Evolutionary conservation across 2,113 vertebrate species (phyloP).

Genomic region (Ahaetulla prasina): DNA sequence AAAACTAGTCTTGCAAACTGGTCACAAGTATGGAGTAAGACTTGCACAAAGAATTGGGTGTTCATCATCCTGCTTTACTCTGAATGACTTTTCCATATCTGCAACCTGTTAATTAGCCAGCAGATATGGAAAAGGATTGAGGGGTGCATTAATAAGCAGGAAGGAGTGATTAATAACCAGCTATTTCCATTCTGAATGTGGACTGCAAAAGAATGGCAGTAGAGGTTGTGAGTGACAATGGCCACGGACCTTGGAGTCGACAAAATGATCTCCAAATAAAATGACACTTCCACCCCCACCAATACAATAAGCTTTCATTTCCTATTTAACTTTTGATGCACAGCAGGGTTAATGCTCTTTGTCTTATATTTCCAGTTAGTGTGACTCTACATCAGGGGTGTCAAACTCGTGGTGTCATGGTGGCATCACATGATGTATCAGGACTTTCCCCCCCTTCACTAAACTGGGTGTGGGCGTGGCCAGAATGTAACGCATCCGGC

Average conservation of each 20-base stretch:
- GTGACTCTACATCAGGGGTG: neutral
- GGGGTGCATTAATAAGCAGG: neutral
- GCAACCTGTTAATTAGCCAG: neutral
- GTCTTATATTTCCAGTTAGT: neutral
- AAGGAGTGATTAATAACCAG: neutral
- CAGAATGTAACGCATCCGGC: no score
- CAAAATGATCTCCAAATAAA: neutral
- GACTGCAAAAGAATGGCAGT: neutral
- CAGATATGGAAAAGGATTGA: neutral
- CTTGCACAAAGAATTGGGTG: neutral
- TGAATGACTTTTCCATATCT: neutral
- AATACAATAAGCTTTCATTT: neutral
- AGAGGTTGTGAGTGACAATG: neutral
- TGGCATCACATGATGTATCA: no score
- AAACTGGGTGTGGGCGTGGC: no score
- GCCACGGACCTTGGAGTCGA: neutral
- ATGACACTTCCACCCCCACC: neutral
- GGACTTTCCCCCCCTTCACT: no score
- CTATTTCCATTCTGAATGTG: neutral
- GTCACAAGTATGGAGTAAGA: neutral
- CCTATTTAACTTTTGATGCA: neutral
- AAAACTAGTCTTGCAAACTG: neutral
- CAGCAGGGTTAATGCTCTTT: neutral
- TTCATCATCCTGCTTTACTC: neutral
- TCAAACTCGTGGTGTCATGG: accelerated